Evolutionary conservation across 2,113 vertebrate species (phyloP), one percentile per base, ranked within the genome.

Genomic region (Redunca redunca): DNA sequence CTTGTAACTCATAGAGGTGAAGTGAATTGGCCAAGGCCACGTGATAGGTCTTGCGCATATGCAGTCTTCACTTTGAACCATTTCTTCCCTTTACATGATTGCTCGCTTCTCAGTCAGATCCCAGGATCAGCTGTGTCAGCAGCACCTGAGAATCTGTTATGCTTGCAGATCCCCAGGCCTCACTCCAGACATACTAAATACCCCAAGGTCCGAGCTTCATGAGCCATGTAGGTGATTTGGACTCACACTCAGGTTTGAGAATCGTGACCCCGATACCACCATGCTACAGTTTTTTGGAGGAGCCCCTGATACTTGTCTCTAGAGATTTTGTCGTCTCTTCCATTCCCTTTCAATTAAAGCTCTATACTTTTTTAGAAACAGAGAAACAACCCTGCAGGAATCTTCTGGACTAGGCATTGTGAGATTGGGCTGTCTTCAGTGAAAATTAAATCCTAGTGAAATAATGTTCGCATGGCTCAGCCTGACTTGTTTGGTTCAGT

Each of bases 361-460:
- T 33, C 14, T 57, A 57, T 71, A 71, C 19, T 50, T 36, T 94
- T 85, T 94, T 23, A 85, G 71, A 67, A 92, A 95, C 30, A 88
- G 87, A 91, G 50, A 58, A 94, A 48, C 23, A 71, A 16, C 88
- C 28, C 82, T 96, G 78, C 60, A 78, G 46, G 71, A 60, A 21
- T 92, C 85, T 83, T 57, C 58, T 91, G 88, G 28, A n/a, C 9
- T 46, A 74, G 84, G 26, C 67, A 26, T 52, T 83, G 88, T 50
- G 62, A 77, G 50, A 92, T 88, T 40, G 57, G 17, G 28, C 80
- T 87, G 4, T 95, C 57, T 82, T 90, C 60, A 67, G 0, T 90
- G 74, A 91, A 81, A 96, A 74, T 92, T 97, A 95, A 97, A 97
- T 90, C 25, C 46, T 43, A 90, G 71, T 57, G 71, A 94, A 96